Base-by-base conservation (phyloP, 2,888 invertebrate species). In the Atethmia centrago region DNA sequence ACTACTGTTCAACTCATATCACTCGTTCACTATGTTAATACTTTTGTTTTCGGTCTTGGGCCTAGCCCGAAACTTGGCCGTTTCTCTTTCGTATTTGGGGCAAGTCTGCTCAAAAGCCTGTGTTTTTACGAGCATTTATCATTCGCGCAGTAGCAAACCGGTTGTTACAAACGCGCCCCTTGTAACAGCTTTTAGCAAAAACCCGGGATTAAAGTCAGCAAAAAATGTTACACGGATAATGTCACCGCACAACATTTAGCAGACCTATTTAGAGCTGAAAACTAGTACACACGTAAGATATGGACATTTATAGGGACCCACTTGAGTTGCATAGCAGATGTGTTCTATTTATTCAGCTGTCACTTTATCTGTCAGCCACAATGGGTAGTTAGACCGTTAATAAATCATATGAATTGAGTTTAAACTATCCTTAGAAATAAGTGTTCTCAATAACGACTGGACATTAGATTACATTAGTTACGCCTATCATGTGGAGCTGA, bases 391-490 rank as follows among this genome's bases (percentile, higher is more conserved):
- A 70, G 73, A 28, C 65, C 59, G 66, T 79, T 77, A 77, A 87
- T 87, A 86, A 82, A 86, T 86, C 74, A 82, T 82, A 73, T 67
- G 68, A 79, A 82, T 79, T 67, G 82, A 85, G 87, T 83, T 80
- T 75, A n/a, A 85, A 79, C 71, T 71, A 74, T 81, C 63, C 67
- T 73, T 63, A 76, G 76, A 76, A 74, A 72, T 77, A 82, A 79
- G 73, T 85, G 85, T 74, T 85, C 77, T 79, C 74, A 77, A 80
- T 85, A 82, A 82, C 77, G 62, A 74, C 70, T 74, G 40, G 64
- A 77, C 80, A 85, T 87, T 82, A 80, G 77, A 83, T 86, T 85
- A 78, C 82, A 75, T 84, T 79, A 31, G 82, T 62, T 71, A 63
- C 77, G 78, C 65, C 76, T 58, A 75, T 85, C 67, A 56, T 74